A percentile compares a stretch with the other conserved stretches of the same genome.
phyloP scores from a whole-genome alignment of 2,888 invertebrate species.

The Sinhomidia bicolor region DNA sequence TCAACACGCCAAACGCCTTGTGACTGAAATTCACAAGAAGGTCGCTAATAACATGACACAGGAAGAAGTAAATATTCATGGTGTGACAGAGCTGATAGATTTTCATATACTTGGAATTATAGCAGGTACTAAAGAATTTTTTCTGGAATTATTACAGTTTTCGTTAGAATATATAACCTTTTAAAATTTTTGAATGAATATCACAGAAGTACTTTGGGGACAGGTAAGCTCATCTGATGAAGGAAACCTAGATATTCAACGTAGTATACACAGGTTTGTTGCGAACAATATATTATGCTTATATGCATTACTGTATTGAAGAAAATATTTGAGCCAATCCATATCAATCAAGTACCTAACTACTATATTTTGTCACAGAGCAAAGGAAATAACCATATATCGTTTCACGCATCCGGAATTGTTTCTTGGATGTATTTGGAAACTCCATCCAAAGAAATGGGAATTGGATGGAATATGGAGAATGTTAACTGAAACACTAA shows the following conservation, averaged over 20 bases:
- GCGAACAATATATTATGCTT: too few species aligned
- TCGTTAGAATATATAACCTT: too few species aligned
- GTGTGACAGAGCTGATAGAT: not conserved
- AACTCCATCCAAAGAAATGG: slow-evolving; percentile 27
- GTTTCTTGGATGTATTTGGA: not conserved
- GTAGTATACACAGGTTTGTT: slow-evolving; percentile 9
- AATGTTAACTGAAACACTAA: not conserved
- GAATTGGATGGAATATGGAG: slow-evolving; percentile 10
- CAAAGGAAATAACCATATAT: slow-evolving; percentile 4
- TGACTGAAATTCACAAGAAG: not conserved
- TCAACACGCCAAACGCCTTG: not conserved
- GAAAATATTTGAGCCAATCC: not conserved
- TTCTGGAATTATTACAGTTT: too few species aligned
- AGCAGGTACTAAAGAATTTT: not conserved
- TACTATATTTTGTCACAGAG: not conserved
- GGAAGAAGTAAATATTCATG: not conserved
- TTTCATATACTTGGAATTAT: not conserved
- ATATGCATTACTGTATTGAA: not conserved
- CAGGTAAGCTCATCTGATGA: not conserved
- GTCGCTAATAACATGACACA: not conserved
- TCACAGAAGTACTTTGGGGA: not conserved
- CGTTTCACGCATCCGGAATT: slow-evolving; percentile 12
- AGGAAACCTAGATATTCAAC: not conserved
- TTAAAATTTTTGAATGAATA: not conserved
- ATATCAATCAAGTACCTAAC: not conserved